phyloP scores from a whole-genome alignment of 1,140 invertebrate species.

The Aplysia californica region DNA sequence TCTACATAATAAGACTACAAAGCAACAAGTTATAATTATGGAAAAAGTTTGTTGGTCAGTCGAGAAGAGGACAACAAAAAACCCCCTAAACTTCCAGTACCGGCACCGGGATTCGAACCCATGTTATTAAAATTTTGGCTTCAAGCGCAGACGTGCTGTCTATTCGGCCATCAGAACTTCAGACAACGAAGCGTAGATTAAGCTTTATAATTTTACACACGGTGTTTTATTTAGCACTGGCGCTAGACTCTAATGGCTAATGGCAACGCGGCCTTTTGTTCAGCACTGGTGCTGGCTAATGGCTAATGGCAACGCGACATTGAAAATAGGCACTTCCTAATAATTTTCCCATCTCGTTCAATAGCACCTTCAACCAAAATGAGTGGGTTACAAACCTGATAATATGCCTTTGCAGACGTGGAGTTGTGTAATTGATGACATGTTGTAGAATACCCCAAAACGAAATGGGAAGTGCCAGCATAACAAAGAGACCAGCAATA shows the following conservation, averaged over 20 bases:
- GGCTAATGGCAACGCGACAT: not conserved
- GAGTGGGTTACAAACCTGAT: slow-evolving; percentile 73
- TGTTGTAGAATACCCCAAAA: slow-evolving; percentile 96
- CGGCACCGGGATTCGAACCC: too few relatives aligned
- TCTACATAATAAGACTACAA: too few relatives aligned
- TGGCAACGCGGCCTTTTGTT: not conserved
- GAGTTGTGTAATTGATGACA: slow-evolving; percentile 93
- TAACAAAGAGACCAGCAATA: slow-evolving; percentile 89
- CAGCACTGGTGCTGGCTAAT: not conserved
- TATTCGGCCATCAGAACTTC: too few relatives aligned
- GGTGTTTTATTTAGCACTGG: not conserved
- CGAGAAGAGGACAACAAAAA: too few relatives aligned
- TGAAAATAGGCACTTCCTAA: not conserved
- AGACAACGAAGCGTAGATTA: too few relatives aligned
- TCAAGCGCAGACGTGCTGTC: too few relatives aligned
- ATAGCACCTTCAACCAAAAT: not conserved
- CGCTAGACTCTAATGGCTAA: not conserved
- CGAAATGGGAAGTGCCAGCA: slow-evolving; percentile 90
- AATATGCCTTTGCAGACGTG: slow-evolving; percentile 92
- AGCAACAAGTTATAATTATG: too few relatives aligned
- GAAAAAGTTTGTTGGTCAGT: too few relatives aligned
- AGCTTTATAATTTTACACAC: too few relatives aligned
- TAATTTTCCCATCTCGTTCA: not conserved
- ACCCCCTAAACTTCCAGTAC: too few relatives aligned
- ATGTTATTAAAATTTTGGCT: too few relatives aligned